A percentile compares a stretch with the other conserved stretches of the same genome.
Conservation (phyloP, 2,113 vertebrate species). For the Jacana jacana region DNA sequence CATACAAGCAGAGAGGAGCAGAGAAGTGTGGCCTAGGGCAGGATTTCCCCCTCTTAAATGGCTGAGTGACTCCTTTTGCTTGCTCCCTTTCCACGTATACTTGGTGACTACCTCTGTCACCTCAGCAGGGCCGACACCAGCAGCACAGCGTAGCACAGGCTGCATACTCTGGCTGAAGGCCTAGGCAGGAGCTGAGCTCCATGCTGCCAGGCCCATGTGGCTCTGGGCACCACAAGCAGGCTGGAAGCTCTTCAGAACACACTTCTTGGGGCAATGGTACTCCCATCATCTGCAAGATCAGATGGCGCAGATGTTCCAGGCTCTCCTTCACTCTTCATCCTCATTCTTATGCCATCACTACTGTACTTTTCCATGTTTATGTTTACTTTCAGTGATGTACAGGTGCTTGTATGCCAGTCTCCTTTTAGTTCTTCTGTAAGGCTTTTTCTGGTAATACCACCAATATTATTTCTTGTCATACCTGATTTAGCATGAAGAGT, state of each 20-base stretch:
- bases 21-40: background rate
- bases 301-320: background rate
- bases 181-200: background rate
- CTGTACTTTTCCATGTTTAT: background rate
- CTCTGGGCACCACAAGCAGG: background rate
- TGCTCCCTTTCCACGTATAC: accelerated
- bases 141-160: background rate
- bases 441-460: background rate
- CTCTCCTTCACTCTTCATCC: background rate
- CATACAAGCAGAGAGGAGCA: background rate
- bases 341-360: background rate
- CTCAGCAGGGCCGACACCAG: background rate
- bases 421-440: background rate
- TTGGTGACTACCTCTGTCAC: background rate
- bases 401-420: background rate
- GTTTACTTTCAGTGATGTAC: background rate
- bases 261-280: background rate
- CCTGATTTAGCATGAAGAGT: background rate
- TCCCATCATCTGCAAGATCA: background rate
- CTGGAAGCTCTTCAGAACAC: background rate
- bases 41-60: background rate
- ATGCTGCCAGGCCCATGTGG: accelerated
- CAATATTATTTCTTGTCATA: background rate
- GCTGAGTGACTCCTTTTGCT: background rate
- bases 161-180: background rate